Evolutionary conservation across 2,797 vertebrate species (phyloP), one percentile per base, ranked within the genome.

Genomic region (Gallinago nigripennis): DNA sequence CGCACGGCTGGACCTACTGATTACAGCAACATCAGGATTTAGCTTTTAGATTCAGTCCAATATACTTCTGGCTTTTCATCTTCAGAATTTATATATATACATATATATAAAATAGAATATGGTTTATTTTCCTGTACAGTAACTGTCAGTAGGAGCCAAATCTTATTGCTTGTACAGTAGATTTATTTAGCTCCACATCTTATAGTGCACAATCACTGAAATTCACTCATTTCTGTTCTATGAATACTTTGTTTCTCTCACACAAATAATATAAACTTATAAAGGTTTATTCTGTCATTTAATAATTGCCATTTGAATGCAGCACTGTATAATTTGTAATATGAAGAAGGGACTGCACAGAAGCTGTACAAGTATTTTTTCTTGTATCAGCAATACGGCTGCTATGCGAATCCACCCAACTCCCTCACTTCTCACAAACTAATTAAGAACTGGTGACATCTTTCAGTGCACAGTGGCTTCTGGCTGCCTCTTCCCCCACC

Each of bases 81-180:
- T 73, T 90, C 86, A 85, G 88, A 86, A 21, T 71, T 91, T 24
- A 53, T 41, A 64, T 41, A n/a, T 21, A 16, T 2, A 1, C 7
- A 43, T 68, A 90, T 43, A 37, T 83, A 63, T 90, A 57, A 73
- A 83, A 76, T 50, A 75, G 33, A 81, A 68, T 61, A 82, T 75
- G 20, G 31, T 88, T 94, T 94, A 75, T 94, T 96, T 94, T 95
- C 75, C 54, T 93, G 78, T 93, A 93, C 86, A 75, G 82, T 81
- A 91, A 66, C 64, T 86, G 46, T 78, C 64, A 51, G 78, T 76
- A 82, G 71, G 71, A 87, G 80, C 75, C 94, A 90, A 77, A 85
- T 72, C n/a, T 76, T 94, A 69, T 1, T 76, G 57, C 20, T 92
- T 71, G 37, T 81, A 54, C 39, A 57, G 43, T 24, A 76, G 37